Evolutionary conservation across 2,113 vertebrate genomes (phyloP).

Genomic region (Machaerirhynchus nigripectus): DNA sequence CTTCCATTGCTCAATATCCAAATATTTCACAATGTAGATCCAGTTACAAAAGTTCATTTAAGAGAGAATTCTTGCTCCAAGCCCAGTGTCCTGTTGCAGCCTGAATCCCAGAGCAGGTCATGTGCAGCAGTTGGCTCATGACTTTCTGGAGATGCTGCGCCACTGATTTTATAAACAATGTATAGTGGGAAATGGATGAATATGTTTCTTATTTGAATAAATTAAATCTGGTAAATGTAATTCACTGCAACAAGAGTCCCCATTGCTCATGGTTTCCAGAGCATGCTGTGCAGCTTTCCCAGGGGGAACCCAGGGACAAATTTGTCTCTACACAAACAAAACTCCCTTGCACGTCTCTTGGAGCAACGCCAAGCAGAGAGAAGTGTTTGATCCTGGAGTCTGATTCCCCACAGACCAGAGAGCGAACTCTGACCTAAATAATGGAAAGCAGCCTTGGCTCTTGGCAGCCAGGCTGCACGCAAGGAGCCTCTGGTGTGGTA

Average conservation of each 20-base stretch:
- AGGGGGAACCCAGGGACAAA: background rate
- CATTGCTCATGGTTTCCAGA: background rate
- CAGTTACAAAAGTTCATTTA: conserved; percentile 51
- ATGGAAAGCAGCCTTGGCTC: background rate
- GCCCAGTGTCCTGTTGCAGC: conserved; percentile 46
- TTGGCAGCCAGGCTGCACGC: fast-evolving
- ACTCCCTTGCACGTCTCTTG: background rate
- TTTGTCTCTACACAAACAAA: background rate
- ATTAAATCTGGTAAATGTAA: background rate
- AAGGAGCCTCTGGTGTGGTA: background rate
- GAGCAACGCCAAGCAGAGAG: background rate
- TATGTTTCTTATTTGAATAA: conserved; percentile 44
- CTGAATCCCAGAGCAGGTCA: background rate
- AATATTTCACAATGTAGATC: conserved; percentile 50
- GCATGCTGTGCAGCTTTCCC: background rate
- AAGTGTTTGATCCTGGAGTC: background rate
- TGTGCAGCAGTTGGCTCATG: conserved; percentile 13
- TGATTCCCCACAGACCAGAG: background rate
- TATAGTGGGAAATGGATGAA: background rate
- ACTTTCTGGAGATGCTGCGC: background rate
- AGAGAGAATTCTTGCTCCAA: conserved; percentile 42
- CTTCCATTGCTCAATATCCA: conserved; percentile 50
- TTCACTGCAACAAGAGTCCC: background rate
- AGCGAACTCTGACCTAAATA: background rate
- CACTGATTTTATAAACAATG: conserved; percentile 16